Conservation (phyloP, 2,888 invertebrate species). For the Cryptops parisi region DNA sequence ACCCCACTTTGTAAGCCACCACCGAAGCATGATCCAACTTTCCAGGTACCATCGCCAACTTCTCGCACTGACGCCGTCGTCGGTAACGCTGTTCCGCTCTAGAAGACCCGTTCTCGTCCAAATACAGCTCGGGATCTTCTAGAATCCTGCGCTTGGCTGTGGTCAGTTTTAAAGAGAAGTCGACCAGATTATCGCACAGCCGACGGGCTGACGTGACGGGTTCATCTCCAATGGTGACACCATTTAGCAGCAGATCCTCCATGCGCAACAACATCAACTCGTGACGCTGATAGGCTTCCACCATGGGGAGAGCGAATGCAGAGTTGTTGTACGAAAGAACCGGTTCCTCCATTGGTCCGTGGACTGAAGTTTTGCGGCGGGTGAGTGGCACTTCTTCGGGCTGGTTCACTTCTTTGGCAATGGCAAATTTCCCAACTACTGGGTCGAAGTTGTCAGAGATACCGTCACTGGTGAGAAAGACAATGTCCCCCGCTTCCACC, state of each 20-base stretch:
- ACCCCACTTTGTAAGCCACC: slow-evolving; percentile 59
- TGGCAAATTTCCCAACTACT: slow-evolving; percentile 72
- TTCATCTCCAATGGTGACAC: slow-evolving; percentile 43
- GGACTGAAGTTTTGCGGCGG: slow-evolving; percentile 9
- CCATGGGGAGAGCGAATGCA: slow-evolving; percentile 40
- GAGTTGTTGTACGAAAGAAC: not conserved
- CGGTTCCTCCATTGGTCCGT: not conserved
- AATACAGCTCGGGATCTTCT: slow-evolving; percentile 63
- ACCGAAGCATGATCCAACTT: slow-evolving; percentile 79
- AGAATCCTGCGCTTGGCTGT: slow-evolving; percentile 65
- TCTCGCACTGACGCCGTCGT: slow-evolving; percentile 53
- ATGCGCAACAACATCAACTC: slow-evolving; percentile 55
- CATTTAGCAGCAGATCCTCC: slow-evolving; percentile 55
- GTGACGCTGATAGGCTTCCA: slow-evolving; percentile 59
- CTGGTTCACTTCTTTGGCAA: slow-evolving; percentile 24
- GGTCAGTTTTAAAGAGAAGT: slow-evolving; percentile 63
- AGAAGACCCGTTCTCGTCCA: slow-evolving; percentile 28
- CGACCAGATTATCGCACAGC: slow-evolving; percentile 54
- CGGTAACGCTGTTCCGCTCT: slow-evolving; percentile 49
- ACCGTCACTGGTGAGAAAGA: slow-evolving; percentile 78
- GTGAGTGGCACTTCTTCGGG: slow-evolving; percentile 2
- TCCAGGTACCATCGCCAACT: slow-evolving; percentile 62
- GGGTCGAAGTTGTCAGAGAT: slow-evolving; percentile 84
- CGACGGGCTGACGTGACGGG: slow-evolving; percentile 44
- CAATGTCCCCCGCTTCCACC: slow-evolving; percentile 62